Evolutionary conservation across 1,140 invertebrate genomes (phyloP), one percentile per base, ranked within the genome.

Genomic region (Drosophila varians): DNA sequence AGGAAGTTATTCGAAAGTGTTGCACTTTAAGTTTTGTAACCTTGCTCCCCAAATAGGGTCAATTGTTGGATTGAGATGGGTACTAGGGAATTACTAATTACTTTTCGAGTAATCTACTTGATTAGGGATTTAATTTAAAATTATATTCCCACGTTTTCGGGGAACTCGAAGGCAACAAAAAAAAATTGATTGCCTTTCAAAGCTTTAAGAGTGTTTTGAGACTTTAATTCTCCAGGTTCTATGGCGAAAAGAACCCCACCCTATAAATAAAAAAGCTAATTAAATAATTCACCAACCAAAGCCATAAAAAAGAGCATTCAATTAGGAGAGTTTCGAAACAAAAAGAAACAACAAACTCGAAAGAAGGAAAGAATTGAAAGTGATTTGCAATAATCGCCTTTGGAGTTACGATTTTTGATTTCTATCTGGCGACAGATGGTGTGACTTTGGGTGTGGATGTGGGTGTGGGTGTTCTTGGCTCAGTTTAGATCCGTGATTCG

Each of bases 311-410:
- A 28, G 34, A 23, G n/a, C 58, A 43, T 34, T 61, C 19, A 62
- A 58, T 12, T 58, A 58, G 23, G 14, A 55, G 34, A 56, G 18
- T 47, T 46, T 56, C n/a, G 31, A 47, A 6, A n/a, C 53, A 45
- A 43, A 21, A 38, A 38, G 6, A 38, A 38, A 11, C 25, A 26
- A 48, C 14, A 48, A 48, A 48, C 8, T 34, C 3, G 26, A 46
- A 34, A 43, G 40, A 38, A 34, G 34, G 40, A 38, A 64, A 61
- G 56, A 64, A 64, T 61, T 19, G 60, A 64, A 66, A 53, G 45
- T 26, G 38, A 26, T 45, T 54, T 65, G 62, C 28, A 26, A 25
- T 38, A 38, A 38, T 38, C 36, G 36, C 36, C 14, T 46, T 12
- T 45, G 18, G 25, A 31, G 23, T 16, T 42, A 42, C 14, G 38